Conservation (phyloP, 2,888 invertebrate genomes). For the Drosophila pseudotakahashii region DNA sequence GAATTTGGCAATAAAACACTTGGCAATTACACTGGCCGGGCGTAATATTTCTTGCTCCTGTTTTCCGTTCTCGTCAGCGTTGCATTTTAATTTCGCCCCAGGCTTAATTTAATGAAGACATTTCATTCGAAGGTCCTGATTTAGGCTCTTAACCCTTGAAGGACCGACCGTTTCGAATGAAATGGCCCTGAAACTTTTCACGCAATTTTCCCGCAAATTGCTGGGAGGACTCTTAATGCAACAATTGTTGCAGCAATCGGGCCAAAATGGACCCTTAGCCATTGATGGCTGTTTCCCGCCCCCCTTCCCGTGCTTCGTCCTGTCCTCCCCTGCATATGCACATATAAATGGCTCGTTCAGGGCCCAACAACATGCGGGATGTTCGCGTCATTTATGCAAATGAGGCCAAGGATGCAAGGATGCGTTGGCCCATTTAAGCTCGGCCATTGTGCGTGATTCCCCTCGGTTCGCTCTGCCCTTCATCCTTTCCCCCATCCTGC, state of each 20-base stretch:
- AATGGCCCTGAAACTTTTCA: constrained; percentile 32
- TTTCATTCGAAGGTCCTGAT: constrained; percentile 63
- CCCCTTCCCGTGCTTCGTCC: constrained; percentile 6
- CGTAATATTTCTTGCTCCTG: constrained; percentile 27
- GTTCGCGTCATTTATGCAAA: constrained; percentile 73
- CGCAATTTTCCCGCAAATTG: constrained; percentile 55
- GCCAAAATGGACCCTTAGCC: constrained; percentile 31
- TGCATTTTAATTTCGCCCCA: constrained; percentile 63
- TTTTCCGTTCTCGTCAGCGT: constrained; percentile 50
- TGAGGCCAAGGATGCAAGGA: constrained; percentile 77
- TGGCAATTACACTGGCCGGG: constrained; percentile 66
- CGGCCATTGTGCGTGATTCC: constrained; percentile 65
- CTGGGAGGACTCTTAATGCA: constrained; percentile 65
- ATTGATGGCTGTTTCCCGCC: constrained; percentile 29
- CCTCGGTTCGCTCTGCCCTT: background rate
- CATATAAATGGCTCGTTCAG: constrained; percentile 47
- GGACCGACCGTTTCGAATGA: background rate
- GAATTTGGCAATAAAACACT: constrained; percentile 80
- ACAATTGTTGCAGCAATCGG: constrained; percentile 65
- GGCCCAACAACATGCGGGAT: constrained; percentile 43
- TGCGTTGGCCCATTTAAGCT: constrained; percentile 69
- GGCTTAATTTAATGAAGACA: constrained; percentile 74
- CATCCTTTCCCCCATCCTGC: background rate
- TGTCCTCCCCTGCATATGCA: constrained; percentile 32
- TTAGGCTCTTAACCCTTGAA: constrained; percentile 35